phyloP scores from a whole-genome alignment of 2,888 invertebrate species.

The Salpingus planirostris region DNA sequence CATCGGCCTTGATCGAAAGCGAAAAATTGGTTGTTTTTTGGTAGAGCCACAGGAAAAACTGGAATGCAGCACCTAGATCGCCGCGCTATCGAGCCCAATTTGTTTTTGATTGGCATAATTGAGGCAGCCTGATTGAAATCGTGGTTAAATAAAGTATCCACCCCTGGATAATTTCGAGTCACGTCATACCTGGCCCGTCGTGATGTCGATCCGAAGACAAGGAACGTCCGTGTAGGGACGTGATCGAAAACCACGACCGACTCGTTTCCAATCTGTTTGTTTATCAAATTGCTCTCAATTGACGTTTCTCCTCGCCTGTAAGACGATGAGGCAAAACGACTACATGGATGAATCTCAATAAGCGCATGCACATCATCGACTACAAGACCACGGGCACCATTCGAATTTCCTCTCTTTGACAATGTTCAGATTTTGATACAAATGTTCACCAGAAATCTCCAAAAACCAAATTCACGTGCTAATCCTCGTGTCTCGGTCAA shows the following conservation, averaged over 20 bases:
- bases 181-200: not conserved
- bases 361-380: too few species aligned
- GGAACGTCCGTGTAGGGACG: too few species aligned
- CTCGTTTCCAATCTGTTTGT: slow-evolving; percentile 24
- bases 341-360: too few species aligned
- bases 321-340: too few species aligned
- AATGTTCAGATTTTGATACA: too few species aligned
- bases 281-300: slow-evolving; percentile 27
- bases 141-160: slow-evolving; percentile 27
- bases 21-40: slow-evolving; percentile 3
- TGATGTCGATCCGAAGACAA: not conserved
- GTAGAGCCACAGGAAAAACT: slow-evolving; percentile 9
- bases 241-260: slow-evolving; percentile 7
- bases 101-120: slow-evolving; percentile 31
- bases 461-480: too few species aligned
- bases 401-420: too few species aligned
- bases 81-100: slow-evolving; percentile 23
- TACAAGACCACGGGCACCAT: too few species aligned
- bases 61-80: slow-evolving; percentile 18
- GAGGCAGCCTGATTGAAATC: slow-evolving; percentile 29
- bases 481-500: too few species aligned
- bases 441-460: too few species aligned
- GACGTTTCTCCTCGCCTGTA: too few species aligned
- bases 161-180: slow-evolving; percentile 2
- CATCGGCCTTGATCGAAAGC: slow-evolving; percentile 2